Evolutionary conservation across 2,113 vertebrate genomes (phyloP).

Genomic region (Poicephalus meyeri): DNA sequence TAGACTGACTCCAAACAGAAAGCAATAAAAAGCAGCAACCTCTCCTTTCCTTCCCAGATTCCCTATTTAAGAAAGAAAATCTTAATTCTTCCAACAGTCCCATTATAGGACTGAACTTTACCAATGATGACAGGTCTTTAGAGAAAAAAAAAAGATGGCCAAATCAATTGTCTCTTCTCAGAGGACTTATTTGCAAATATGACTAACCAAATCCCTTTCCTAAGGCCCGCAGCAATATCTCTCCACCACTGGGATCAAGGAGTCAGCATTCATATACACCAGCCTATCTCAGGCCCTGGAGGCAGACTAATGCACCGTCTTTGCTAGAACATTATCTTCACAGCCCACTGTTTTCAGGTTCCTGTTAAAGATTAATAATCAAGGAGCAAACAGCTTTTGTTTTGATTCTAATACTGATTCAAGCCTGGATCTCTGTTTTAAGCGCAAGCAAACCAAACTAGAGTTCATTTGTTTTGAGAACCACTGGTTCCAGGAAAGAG

Average conservation of each 20-base stretch:
- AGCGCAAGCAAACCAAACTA: constrained; percentile 4
- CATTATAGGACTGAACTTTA: not conserved
- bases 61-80: not conserved
- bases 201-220: not conserved
- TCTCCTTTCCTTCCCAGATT: not conserved
- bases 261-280: not conserved
- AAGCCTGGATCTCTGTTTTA: not conserved
- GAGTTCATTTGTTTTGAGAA: not conserved
- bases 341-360: not conserved
- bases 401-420: constrained; percentile 4
- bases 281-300: not conserved
- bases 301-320: not conserved
- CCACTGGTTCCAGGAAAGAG: not conserved
- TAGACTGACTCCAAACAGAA: not conserved
- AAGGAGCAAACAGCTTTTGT: constrained; percentile 37
- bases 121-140: not conserved
- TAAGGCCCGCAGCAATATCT: not conserved
- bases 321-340: not conserved
- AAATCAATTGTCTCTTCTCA: not conserved
- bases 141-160: not conserved
- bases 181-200: not conserved
- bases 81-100: not conserved
- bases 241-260: not conserved
- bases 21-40: not conserved
- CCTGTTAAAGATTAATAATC: constrained; percentile 38